Evolutionary conservation across 2,113 vertebrate species (phyloP).

Genomic region (Vanacampus margaritifer): DNA sequence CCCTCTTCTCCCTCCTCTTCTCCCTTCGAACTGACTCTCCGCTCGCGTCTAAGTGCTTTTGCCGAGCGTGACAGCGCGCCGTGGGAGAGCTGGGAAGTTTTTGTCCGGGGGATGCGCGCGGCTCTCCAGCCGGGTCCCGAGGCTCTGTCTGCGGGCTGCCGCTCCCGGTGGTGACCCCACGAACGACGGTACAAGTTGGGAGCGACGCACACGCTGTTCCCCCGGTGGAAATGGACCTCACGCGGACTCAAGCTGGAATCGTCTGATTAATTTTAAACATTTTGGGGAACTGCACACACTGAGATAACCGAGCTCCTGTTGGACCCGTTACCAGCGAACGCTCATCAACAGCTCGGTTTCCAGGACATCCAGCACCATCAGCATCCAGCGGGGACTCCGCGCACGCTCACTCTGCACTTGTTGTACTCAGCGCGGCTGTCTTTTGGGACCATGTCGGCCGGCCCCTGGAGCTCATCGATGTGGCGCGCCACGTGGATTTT

Average conservation of each 20-base stretch:
- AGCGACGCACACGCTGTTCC: conserved; percentile 41
- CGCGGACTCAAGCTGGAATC: conserved; percentile 42
- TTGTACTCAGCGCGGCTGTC: conserved; percentile 40
- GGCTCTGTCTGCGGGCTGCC: not conserved
- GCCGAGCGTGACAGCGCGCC: conserved; percentile 48
- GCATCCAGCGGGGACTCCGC: conserved; percentile 29
- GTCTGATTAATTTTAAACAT: conserved; percentile 20
- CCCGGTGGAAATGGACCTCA: conserved; percentile 15
- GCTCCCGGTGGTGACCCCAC: not conserved
- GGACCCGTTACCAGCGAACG: conserved; percentile 26
- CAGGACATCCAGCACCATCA: conserved; percentile 12
- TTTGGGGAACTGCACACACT: not conserved
- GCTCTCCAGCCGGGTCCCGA: not conserved
- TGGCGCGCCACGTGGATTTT: conserved; percentile 73
- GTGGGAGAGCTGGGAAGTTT: conserved; percentile 46
- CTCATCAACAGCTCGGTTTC: conserved; percentile 21
- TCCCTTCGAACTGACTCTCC: conserved; percentile 20
- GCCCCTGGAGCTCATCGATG: conserved; percentile 56
- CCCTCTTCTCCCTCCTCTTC: conserved; percentile 34
- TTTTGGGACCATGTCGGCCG: conserved; percentile 55
- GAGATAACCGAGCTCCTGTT: not conserved
- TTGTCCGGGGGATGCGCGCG: not conserved
- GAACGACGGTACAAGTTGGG: not conserved
- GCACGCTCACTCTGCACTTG: conserved; percentile 57
- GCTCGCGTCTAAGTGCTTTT: not conserved